A percentile compares a stretch with the other conserved stretches of the same genome.
Evolutionary conservation across 2,113 vertebrate genomes (phyloP).

Genomic region (Ictidomys tridecemlineatus): DNA sequence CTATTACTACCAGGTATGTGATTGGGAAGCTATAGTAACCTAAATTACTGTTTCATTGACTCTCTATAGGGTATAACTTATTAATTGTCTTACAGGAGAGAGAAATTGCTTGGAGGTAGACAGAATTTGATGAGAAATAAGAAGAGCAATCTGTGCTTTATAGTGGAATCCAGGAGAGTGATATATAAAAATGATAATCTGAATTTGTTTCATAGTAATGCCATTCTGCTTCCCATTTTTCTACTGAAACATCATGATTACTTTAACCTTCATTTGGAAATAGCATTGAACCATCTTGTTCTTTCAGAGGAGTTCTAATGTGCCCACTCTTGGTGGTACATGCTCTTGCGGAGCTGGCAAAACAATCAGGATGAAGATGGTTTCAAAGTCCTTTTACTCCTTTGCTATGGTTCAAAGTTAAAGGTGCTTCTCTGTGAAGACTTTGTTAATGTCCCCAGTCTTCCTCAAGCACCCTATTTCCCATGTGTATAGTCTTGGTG

Average conservation of each 20-base stretch:
- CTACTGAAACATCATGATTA: background rate
- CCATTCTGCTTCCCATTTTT: background rate
- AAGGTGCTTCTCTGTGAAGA: background rate
- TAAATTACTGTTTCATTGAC: conserved; percentile 14
- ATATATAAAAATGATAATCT: background rate
- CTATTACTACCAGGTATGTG: background rate
- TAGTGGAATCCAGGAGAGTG: background rate
- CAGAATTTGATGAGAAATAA: conserved; percentile 31
- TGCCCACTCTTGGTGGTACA: background rate
- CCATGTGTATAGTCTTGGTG: background rate
- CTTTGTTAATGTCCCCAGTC: background rate
- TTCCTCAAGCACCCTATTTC: background rate
- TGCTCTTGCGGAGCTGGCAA: background rate
- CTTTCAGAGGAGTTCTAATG: background rate
- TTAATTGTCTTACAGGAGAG: conserved; percentile 16
- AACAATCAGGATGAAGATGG: background rate
- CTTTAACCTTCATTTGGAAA: background rate
- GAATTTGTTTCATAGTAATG: background rate
- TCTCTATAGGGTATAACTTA: background rate
- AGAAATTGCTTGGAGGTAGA: conserved; percentile 1
- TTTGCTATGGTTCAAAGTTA: background rate
- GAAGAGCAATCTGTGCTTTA: background rate
- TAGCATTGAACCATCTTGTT: background rate
- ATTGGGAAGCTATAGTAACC: background rate
- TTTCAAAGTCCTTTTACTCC: background rate